phyloP scores from a whole-genome alignment of 2,888 invertebrate genomes.

The Cryptosula pallasiana region DNA sequence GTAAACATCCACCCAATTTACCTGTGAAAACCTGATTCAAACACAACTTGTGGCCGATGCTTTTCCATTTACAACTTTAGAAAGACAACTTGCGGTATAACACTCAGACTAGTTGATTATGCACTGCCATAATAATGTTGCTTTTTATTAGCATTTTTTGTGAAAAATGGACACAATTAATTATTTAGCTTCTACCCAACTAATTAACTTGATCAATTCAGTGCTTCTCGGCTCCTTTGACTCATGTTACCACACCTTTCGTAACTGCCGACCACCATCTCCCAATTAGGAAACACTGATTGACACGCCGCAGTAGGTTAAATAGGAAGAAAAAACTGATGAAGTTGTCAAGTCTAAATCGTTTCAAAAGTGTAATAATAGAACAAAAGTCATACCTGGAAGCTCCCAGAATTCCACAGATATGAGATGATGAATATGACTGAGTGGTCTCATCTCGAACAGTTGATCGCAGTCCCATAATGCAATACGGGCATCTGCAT shows the following conservation, averaged over 20 bases:
- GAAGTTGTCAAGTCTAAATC: too few relatives aligned
- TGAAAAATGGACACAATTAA: neutral
- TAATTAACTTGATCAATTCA: neutral
- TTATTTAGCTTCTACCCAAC: neutral
- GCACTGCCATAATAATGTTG: neutral
- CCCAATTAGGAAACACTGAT: neutral
- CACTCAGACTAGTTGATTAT: too few relatives aligned
- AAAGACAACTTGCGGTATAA: too few relatives aligned
- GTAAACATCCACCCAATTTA: too few relatives aligned
- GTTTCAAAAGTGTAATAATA: too few relatives aligned
- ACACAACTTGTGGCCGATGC: too few relatives aligned
- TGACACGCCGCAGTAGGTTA: neutral
- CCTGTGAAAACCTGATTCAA: too few relatives aligned
- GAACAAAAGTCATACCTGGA: conserved; percentile 37
- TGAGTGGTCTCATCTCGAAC: conserved; percentile 47
- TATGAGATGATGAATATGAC: conserved; percentile 38
- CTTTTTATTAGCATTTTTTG: neutral
- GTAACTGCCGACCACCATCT: neutral
- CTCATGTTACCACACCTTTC: neutral
- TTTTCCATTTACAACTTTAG: too few relatives aligned
- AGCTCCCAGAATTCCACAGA: conserved; percentile 51
- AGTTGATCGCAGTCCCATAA: conserved; percentile 51
- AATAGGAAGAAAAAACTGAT: neutral
- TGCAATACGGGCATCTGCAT: conserved; percentile 46
- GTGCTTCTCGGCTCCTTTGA: neutral